Evolutionary conservation across 2,888 invertebrate species (phyloP).

Genomic region (Drosophila kambysellisi): DNA sequence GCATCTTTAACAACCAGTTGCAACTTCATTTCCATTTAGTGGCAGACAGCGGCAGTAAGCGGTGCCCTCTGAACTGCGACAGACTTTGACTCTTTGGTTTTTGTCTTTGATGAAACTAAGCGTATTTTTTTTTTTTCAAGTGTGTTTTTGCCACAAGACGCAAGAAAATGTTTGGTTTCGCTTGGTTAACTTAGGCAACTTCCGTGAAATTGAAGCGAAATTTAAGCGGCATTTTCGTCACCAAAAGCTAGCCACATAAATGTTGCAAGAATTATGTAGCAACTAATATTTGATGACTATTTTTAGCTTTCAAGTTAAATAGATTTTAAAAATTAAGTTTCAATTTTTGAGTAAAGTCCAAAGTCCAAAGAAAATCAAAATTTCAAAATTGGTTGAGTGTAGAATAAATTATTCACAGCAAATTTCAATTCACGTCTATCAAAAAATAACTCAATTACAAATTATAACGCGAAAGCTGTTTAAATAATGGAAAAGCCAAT

Average conservation of each 20-base stretch:
- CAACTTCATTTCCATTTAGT: conserved; percentile 20
- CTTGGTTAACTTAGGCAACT: conserved; percentile 26
- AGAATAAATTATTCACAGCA: no score
- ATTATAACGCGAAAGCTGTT: background rate
- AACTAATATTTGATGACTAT: background rate
- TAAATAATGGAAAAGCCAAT: conserved; percentile 9
- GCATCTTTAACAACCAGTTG: conserved; percentile 15
- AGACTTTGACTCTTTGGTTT: conserved; percentile 13
- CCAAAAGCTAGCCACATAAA: background rate
- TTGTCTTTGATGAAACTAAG: conserved; percentile 20
- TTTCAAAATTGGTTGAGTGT: no score
- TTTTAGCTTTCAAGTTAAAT: background rate
- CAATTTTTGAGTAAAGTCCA: background rate
- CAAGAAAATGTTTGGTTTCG: conserved; percentile 39
- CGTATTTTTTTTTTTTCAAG: conserved; percentile 30
- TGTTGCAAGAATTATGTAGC: background rate
- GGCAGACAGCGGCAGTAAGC: conserved; percentile 12
- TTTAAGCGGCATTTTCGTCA: no score
- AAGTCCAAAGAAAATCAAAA: no score
- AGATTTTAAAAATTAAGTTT: background rate
- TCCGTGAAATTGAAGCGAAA: conserved; percentile 7
- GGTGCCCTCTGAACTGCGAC: conserved; percentile 23
- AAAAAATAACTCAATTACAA: background rate
- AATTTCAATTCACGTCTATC: background rate
- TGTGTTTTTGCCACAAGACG: conserved; percentile 32